A percentile compares a stretch with the other conserved stretches of the same genome.
Conservation (phyloP, 2,797 vertebrate species). For the Pteropus rufus region DNA sequence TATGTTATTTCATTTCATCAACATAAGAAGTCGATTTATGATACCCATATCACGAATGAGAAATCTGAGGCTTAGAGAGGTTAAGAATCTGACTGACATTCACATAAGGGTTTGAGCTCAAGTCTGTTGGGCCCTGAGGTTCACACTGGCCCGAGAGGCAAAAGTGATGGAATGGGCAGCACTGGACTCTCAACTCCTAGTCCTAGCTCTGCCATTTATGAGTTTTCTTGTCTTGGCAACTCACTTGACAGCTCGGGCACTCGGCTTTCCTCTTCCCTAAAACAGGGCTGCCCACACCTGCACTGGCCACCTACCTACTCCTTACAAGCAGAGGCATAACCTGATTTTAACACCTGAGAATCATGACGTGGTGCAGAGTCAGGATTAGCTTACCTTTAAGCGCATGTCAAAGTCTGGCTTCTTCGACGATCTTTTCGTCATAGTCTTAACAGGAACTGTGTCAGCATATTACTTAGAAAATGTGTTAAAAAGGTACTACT, state of each 20-base stretch:
- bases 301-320: background rate
- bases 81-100: background rate
- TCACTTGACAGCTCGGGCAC: background rate
- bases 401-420: background rate
- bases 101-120: background rate
- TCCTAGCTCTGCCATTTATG: background rate
- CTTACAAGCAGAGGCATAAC: background rate
- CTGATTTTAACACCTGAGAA: background rate
- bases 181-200: fast-evolving
- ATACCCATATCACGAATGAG: background rate
- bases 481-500: background rate
- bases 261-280: background rate
- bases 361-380: fast-evolving
- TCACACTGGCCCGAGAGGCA: background rate
- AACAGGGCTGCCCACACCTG: background rate
- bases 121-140: background rate
- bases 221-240: background rate
- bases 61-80: background rate
- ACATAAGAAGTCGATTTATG: background rate
- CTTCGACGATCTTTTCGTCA: background rate
- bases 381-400: background rate
- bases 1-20: background rate
- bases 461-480: background rate
- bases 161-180: background rate
- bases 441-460: background rate